Base-by-base conservation (phyloP, 2,113 vertebrate species). In the Ochotona princeps region DNA sequence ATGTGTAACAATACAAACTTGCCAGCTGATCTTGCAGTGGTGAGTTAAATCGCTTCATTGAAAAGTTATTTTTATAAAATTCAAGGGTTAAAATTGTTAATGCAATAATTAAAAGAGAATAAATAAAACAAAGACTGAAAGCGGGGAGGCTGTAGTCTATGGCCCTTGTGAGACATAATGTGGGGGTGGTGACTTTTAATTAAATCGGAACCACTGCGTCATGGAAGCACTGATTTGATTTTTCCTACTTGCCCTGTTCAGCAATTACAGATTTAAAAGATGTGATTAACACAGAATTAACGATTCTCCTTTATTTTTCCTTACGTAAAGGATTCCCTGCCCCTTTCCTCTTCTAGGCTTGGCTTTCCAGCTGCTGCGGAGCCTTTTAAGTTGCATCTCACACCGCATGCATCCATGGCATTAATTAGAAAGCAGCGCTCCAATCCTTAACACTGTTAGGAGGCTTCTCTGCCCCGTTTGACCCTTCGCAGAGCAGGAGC, bases 271-370 rank as follows among this genome's bases (percentile, higher is more conserved):
- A 83, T 95, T 49, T 87, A 78, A 96, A 94, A 94, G 73, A 63
- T 84, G 44, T 91, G 91, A 97, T 97, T 97, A 96, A 94, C 73
- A n/a, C 67, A 94, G 95, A 96, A 97, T 96, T 90, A 97, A 95
- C 90, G 54, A 84, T 97, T 96, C 87, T 76, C 0, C 93, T 97
- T 97, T 18, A 95, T 97, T 97, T 87, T 80, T 83, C 66, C 91
- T 95, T 96, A 89, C 4, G 30, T 94, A 96, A 95, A 81, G 54
- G 60, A 47, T 87, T 94, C 91, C 70, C n/a, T 60, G 49, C 17
- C 66, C n/a, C 23, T 51, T 93, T 38, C 4, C n/a, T 78, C 67
- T 72, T n/a, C 28, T 9, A 49, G 21, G 63, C 28, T 13, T 47
- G 35, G 47, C 94, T 83, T 95, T 88, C 83, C 96, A 87, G 51